Conservation (phyloP, 2,888 invertebrate genomes). For the Clostera curtula region DNA sequence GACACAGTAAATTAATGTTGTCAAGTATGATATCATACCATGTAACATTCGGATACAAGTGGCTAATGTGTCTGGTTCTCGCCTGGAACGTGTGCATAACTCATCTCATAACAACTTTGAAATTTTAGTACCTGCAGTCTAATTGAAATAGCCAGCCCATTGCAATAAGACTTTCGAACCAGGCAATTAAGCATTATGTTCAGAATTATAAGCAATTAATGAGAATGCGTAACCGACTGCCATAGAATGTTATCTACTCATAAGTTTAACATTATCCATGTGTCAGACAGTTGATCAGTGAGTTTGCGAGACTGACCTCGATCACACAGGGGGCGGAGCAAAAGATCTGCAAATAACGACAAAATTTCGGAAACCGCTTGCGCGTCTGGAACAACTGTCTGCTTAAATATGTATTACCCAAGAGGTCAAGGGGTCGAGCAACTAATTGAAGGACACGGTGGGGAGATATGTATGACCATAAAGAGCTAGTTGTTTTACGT, state of each 20-base stretch:
- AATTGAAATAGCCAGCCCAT: no score
- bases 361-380: conserved; percentile 30
- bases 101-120: no score
- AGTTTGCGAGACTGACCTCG: conserved; percentile 50
- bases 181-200: no score
- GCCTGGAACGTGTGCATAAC: no score
- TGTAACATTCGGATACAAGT: conserved; percentile 19
- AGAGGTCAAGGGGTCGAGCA: conserved; percentile 28
- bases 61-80: background rate
- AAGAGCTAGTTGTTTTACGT: conserved; percentile 8
- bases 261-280: conserved; percentile 28
- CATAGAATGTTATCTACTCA: no score
- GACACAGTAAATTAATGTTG: conserved; percentile 31
- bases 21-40: conserved; percentile 33
- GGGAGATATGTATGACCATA: conserved; percentile 12
- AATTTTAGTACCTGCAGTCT: no score
- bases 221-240: no score
- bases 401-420: conserved; percentile 8
- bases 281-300: conserved; percentile 35
- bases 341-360: conserved; percentile 35
- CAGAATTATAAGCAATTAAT: no score
- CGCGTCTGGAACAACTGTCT: conserved; percentile 28
- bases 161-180: no score
- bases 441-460: conserved; percentile 21
- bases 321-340: conserved; percentile 43